phyloP scores from a whole-genome alignment of 2,888 invertebrate species.

The Frankliniella fusca region DNA sequence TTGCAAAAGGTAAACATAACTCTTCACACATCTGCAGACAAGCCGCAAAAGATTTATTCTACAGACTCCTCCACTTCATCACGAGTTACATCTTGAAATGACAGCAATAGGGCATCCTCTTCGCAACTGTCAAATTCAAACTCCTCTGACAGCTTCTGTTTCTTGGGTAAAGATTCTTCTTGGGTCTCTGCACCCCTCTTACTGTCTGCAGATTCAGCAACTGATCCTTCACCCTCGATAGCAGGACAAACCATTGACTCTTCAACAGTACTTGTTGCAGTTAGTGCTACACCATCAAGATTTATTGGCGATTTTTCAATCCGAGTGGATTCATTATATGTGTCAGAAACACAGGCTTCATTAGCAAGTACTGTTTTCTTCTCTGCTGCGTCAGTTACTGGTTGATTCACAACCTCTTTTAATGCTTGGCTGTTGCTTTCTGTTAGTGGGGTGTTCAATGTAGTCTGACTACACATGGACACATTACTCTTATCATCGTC shows the following conservation, averaged over 20 bases:
- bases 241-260: background rate
- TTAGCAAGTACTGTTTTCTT: background rate
- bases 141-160: background rate
- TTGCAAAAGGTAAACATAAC: background rate
- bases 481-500: background rate
- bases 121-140: background rate
- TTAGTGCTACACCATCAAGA: background rate
- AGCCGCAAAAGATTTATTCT: background rate
- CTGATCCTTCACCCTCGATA: background rate
- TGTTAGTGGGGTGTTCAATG: background rate
- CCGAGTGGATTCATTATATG: too few relatives aligned
- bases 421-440: background rate
- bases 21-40: background rate
- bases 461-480: background rate
- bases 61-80: background rate
- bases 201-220: background rate
- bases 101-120: background rate
- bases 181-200: background rate
- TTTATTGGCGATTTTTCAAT: background rate
- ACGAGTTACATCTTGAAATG: background rate
- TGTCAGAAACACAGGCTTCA: background rate
- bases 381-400: background rate
- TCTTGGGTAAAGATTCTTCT: background rate
- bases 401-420: background rate
- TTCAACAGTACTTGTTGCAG: background rate